Conservation (phyloP, 1,140 invertebrate genomes). For the Spodoptera litura region DNA sequence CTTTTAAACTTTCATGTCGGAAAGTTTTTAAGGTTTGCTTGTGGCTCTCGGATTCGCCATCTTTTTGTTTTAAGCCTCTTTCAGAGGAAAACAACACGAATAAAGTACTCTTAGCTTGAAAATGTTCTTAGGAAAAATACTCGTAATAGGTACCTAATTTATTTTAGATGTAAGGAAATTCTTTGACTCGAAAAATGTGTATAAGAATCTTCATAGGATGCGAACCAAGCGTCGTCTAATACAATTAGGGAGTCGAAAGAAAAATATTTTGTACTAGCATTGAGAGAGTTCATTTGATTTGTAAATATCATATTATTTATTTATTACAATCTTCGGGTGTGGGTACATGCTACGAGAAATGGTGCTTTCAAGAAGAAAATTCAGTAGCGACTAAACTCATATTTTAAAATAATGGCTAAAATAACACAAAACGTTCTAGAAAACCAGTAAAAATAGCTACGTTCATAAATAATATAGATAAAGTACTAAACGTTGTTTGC, state of each 20-base stretch:
- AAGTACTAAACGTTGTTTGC: constrained; percentile 48
- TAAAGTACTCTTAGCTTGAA: constrained; percentile 34
- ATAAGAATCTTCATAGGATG: constrained; percentile 25
- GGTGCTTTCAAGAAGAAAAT: background rate
- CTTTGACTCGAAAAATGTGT: constrained; percentile 43
- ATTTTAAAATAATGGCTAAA: too few species aligned
- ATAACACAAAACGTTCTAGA: too few species aligned
- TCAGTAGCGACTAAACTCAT: too few species aligned
- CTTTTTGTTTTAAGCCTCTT: constrained; percentile 75
- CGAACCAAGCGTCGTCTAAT: constrained; percentile 34
- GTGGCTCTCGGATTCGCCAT: constrained; percentile 74
- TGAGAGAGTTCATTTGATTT: constrained; percentile 31
- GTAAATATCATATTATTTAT: constrained; percentile 21
- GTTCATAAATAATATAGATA: background rate
- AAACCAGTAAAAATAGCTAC: background rate
- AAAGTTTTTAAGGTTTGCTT: constrained; percentile 84
- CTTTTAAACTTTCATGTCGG: constrained; percentile 85
- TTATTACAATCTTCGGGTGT: background rate
- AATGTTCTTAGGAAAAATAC: constrained; percentile 37
- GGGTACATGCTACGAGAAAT: constrained; percentile 2
- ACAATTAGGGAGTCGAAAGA: constrained; percentile 31
- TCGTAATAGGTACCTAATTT: constrained; percentile 31
- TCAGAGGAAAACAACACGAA: constrained; percentile 57
- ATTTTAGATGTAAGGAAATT: constrained; percentile 40
- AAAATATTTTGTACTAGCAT: constrained; percentile 29